Percentiles rank a stretch among this genome's conserved stretches.
Conservation (phyloP, 2,113 vertebrate genomes). For the Raja brachyura region DNA sequence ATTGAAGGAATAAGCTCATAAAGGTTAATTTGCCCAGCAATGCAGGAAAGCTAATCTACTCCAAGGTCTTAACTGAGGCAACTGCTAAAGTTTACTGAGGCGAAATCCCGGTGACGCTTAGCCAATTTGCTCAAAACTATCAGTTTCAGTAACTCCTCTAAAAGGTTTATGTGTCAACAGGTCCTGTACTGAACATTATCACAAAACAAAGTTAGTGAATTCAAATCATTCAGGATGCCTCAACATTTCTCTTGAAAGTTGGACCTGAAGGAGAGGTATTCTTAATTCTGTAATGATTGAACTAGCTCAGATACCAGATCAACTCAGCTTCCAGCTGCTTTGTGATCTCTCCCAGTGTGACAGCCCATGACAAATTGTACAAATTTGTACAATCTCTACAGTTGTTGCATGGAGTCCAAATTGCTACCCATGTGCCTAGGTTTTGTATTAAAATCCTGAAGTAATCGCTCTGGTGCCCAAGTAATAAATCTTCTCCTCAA, state of each 20-base stretch:
- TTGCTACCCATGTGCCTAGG: neutral
- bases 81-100: neutral
- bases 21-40: no score
- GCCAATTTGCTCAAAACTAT: no score
- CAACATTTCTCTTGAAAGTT: neutral
- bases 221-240: neutral
- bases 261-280: neutral
- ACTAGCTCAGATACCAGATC: neutral
- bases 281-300: neutral
- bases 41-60: neutral
- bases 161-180: neutral
- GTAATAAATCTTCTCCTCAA: neutral
- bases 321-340: neutral
- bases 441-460: neutral
- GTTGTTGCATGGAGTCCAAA: neutral
- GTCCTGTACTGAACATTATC: neutral
- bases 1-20: no score
- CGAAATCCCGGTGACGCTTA: neutral
- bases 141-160: neutral
- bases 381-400: neutral
- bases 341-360: neutral
- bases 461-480: neutral
- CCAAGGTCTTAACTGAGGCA: neutral
- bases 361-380: neutral
- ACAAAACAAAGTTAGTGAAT: neutral